Evolutionary conservation across 1,140 invertebrate genomes (phyloP), one percentile per base, ranked within the genome.

Genomic region (Acyrthosiphon pisum): DNA sequence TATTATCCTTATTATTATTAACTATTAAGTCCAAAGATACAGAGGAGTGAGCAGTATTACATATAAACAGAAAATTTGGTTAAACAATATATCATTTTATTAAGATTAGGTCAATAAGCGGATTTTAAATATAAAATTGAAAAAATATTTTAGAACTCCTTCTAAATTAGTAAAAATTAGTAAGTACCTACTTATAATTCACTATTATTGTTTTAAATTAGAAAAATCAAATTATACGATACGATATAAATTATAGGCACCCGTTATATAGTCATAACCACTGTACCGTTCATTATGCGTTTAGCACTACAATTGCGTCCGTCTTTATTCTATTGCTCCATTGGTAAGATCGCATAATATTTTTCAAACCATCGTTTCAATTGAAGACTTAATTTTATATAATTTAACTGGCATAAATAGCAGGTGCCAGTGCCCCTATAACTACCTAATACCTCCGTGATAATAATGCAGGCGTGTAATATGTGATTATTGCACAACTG

Each of bases 341-440:
- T 37, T 22, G 76, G 20, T 8, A n/a, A 37, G 76, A 83, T 41
- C 84, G 14, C 41, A 44, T 87, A 87, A 87, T 46, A 87, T 46
- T 30, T 48, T 87, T 87, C 44, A 18, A 87, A n/a, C n/a, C 41
- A n/a, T 87, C 84, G n/a, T 89, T 89, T 37, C 20, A 18, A 53
- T 53, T 53, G 35, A 89, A 89, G 18, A 89, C 87, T 37, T 89
- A 53, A 88, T 89, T 89, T 89, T 53, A 35, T 89, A 37, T 89
- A 53, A 89, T 50, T 37, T 89, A n/a, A 50, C 87, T 37, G 46
- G 48, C n/a, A 53, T 88, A 50, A 88, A 88, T 88, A 48, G 2
- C 30, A 88, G 26, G 30, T 88, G n/a, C 30, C 46, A 6, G 23
- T 84, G 23, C 84, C 30, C 30, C 60, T 87, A n/a, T 35, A 88